Base-by-base conservation (phyloP, 2,113 vertebrate genomes). In the Sisor rabdophorus region DNA sequence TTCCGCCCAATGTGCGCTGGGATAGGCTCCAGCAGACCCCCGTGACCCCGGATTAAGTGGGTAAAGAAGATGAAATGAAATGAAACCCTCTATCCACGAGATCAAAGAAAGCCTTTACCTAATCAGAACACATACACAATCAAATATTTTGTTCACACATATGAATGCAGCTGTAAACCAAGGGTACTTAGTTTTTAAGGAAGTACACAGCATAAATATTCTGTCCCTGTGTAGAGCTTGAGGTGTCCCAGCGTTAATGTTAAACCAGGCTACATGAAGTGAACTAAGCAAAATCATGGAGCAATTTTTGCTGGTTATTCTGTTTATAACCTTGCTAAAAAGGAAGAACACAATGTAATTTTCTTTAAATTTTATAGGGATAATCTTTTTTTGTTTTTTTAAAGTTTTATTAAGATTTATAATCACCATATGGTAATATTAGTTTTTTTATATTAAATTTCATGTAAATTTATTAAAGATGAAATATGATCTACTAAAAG, bases 151-250 rank as follows among this genome's bases (percentile, higher is more conserved):
- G 17, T 40, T 60, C 9, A 20, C 28, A 48, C 47, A 55, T 63
- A 71, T 64, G 16, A 65, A 20, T 48, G 36, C 32, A 64, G 70
- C 52, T 12, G 22, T 73, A 78, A 72, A 55, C 60, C 77, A 78
- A 78, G 77, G 69, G 50, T 69, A 73, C 32, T 53, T 20, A 47
- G 13, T 44, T 9, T 11, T 65, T n/a, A 40, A 64, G 77, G 77
- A 78, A 72, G 77, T 78, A 30, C 12, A 17, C 36, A 11, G 15
- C 2, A 3, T 22, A 32, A 40, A 19, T 50, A 61, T 8, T 12
- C 40, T 19, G 24, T 20, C 36, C 9, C 28, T 40, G 10, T 26
- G 30, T 17, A 24, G 2, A 26, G 17, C 17, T 54, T 13, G 44
- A 56, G 24, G 40, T 17, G 5, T n/a, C 40, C 32, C 10, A 20